Percentiles rank a stretch among this genome's conserved stretches.
phyloP scores from a whole-genome alignment of 2,888 invertebrate species.

The Spilosoma lubricipeda region DNA sequence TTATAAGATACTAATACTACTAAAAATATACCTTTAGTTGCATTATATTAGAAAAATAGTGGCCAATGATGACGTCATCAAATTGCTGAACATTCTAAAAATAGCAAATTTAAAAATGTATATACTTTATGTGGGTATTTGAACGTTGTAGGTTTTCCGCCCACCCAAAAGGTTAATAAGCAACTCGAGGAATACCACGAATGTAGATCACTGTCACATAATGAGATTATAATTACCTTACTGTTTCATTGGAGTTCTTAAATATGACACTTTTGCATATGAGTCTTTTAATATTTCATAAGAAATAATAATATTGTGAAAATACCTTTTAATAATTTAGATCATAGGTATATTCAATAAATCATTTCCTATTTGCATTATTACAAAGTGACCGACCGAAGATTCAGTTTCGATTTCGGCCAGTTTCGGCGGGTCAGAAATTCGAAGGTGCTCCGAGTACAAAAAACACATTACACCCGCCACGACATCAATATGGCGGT shows the following conservation, averaged over 20 bases:
- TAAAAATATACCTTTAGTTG: background rate
- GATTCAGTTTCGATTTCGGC: too few relatives aligned
- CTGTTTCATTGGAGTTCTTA: background rate
- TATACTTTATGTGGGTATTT: background rate
- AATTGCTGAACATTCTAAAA: background rate
- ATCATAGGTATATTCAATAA: background rate
- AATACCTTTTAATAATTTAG: background rate
- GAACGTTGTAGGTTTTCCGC: slow-evolving; percentile 9
- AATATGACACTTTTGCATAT: background rate
- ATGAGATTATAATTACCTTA: slow-evolving; percentile 3
- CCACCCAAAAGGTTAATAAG: slow-evolving; percentile 17
- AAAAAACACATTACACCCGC: too few relatives aligned
- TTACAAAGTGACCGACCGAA: too few relatives aligned
- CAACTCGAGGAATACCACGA: slow-evolving; percentile 3
- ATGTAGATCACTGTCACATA: slow-evolving; percentile 8
- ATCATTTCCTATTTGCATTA: background rate
- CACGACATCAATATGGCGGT: too few relatives aligned
- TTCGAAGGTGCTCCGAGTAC: too few relatives aligned
- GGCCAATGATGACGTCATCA: background rate
- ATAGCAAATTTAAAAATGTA: background rate
- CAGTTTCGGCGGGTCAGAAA: too few relatives aligned
- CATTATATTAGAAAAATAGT: background rate
- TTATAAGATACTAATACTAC: background rate
- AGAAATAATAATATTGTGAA: background rate
- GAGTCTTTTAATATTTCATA: background rate